A percentile compares a stretch with the other conserved stretches of the same genome.
Evolutionary conservation across 2,888 invertebrate species (phyloP).

Genomic region (Agrotis segetum): DNA sequence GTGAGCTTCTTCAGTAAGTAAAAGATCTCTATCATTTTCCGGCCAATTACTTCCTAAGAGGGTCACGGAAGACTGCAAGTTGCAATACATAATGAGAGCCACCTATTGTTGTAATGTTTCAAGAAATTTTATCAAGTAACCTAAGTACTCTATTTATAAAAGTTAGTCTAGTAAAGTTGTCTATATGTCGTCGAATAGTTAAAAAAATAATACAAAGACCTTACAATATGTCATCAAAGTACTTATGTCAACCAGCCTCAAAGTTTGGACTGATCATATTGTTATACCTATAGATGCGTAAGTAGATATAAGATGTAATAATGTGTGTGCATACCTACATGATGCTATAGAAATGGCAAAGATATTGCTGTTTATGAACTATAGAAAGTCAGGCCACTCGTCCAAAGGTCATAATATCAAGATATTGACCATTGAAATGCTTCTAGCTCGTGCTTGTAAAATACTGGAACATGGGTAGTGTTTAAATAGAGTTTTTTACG

Average conservation of each 20-base stretch:
- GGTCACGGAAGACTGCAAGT: constrained; percentile 29
- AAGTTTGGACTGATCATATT: constrained; percentile 7
- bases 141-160: background rate
- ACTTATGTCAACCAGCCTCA: background rate
- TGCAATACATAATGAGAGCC: constrained; percentile 15
- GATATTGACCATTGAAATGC: constrained; percentile 46
- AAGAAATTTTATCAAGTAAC: background rate
- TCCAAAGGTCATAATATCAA: constrained; percentile 54
- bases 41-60: constrained; percentile 53
- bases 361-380: constrained; percentile 15
- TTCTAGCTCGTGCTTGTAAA: constrained; percentile 10
- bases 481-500: background rate
- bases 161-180: too few relatives aligned
- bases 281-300: background rate
- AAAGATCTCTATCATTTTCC: constrained; percentile 61
- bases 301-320: too few relatives aligned
- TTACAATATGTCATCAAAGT: background rate
- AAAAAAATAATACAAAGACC: background rate
- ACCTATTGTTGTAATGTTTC: constrained; percentile 34
- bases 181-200: background rate
- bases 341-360: constrained; percentile 8
- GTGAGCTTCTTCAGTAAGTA: constrained; percentile 32
- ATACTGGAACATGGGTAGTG: background rate
- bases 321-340: background rate
- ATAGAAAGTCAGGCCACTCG: constrained; percentile 58